Percentiles rank a stretch among this genome's conserved stretches.
Conservation (phyloP, 2,888 invertebrate genomes). For the Lasioglossum leucozonium region DNA sequence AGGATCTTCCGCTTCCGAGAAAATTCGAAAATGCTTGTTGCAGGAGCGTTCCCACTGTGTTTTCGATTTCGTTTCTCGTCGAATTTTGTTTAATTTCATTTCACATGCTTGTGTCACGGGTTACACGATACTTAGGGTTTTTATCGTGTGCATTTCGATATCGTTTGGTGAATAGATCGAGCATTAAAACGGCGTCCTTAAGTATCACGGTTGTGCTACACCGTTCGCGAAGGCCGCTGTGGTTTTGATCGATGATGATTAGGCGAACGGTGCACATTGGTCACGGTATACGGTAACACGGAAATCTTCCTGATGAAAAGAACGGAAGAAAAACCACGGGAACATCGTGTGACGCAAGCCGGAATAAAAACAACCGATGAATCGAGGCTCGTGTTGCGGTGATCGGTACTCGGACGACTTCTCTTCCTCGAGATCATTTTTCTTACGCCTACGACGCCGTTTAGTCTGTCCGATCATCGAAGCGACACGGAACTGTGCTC, state of each 20-base stretch:
- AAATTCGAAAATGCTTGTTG: background rate
- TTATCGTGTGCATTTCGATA: background rate
- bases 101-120: background rate
- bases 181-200: slow-evolving; percentile 34
- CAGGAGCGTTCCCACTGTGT: background rate
- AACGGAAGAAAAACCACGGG: slow-evolving; percentile 33
- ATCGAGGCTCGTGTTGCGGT: slow-evolving; percentile 29
- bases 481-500: slow-evolving; percentile 33
- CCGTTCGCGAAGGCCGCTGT: slow-evolving; percentile 60
- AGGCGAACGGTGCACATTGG: slow-evolving; percentile 34
- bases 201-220: slow-evolving; percentile 40
- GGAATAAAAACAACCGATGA: slow-evolving; percentile 51
- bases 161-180: slow-evolving; percentile 22
- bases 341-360: slow-evolving; percentile 62
- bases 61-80: background rate
- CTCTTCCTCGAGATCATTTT: slow-evolving; percentile 62
- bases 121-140: background rate
- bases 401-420: slow-evolving; percentile 47
- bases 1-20: background rate
- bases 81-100: background rate
- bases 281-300: slow-evolving; percentile 52
- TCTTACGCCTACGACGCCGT: slow-evolving; percentile 56
- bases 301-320: slow-evolving; percentile 46
- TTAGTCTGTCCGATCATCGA: slow-evolving; percentile 11
- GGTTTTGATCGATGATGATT: slow-evolving; percentile 68